Base-by-base conservation (phyloP, 2,888 invertebrate species). In the Andrena camellia region DNA sequence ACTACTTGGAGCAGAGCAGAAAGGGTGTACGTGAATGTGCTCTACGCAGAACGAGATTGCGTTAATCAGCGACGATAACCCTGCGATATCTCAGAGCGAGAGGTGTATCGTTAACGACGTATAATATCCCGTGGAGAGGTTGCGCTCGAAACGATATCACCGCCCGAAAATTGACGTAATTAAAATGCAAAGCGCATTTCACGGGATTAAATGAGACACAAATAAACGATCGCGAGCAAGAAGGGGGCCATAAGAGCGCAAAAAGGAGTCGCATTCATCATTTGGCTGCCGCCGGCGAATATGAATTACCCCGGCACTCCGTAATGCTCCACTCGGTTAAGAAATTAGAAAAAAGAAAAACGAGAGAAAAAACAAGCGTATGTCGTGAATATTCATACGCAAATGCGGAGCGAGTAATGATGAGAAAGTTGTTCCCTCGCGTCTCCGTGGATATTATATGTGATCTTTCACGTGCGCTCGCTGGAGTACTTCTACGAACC, bases 171-270 rank as follows among this genome's bases (percentile, higher is more conserved):
- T 70, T 70, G 70, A 66, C 66, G 77, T 20, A 77, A 78, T 71
- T 80, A 78, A 78, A 80, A 80, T 71, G 80, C 71, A 71, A 77
- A 68, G 59, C 52, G 52, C 70, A n/a, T 54, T 60, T 71, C 66
- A 26, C 52, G 23, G 35, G n/a, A 26, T 20, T 67, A 62, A 78
- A 80, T 66, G 77, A 80, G 77, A 33, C 52, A 78, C 70, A 80
- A 71, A 78, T 71, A 78, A 80, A 78, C 62, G 60, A 67, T 70
- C 29, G 7, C 68, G 10, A 10, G 35, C 35, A 64, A 66, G 13
- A 54, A 33, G 71, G 33, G 48, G 52, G 20, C 13, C 10, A 5
- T 5, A 67, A 23, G 33, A 3, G 31, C 5, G 64, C 23, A 13
- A 62, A 69, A 54, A 52, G 52, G 13, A 60, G 66, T 67, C 50